Base-by-base conservation (phyloP, 1,140 invertebrate genomes). In the Glossosoma conforme region DNA sequence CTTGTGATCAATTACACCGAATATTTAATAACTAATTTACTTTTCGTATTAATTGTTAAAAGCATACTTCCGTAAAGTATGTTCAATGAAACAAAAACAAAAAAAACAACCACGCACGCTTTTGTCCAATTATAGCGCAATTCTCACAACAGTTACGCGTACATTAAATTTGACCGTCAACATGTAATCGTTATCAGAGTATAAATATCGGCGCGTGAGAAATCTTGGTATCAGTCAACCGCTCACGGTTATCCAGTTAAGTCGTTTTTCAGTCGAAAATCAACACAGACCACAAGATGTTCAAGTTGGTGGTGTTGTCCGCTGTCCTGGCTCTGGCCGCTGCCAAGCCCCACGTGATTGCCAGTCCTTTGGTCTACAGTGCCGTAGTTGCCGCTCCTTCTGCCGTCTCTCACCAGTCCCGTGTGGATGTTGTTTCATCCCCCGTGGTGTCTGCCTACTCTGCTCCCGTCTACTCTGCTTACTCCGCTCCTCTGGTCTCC, bases 271-370 rank as follows among this genome's bases (percentile, higher is more conserved):
- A 54, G 56, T 59, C 52, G 36, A 48, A 64, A 60, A 56, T 53
- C 63, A 62, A 69, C 71, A 75, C 70, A 75, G 68, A 72, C 69
- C 70, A 69, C 63, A 63, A n/a, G n/a, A 77, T 77, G 75, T 73
- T 70, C 66, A 76, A 74, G 67, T 66, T 76, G 73, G 77, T 79
- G 72, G 77, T 79, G 72, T 77, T 80, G 72, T 75, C 66, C 59
- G 69, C 66, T 53, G 44, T 63, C 42, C 51, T 75, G 58, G 73
- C 68, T 59, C 56, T 71, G 18, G 68, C 66, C 46, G 56, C 62
- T n/a, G 74, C 72, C 60, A 62, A 65, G 45, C 70, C 70, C 20
- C 63, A 61, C 20, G 66, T 65, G 41, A 61, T 66, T 11, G 62
- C 65, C 17, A 65, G 69, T 62, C 64, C 68, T 0, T 67, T 66